Conservation (phyloP, 2,888 invertebrate genomes). For the Latrodectus elegans region DNA sequence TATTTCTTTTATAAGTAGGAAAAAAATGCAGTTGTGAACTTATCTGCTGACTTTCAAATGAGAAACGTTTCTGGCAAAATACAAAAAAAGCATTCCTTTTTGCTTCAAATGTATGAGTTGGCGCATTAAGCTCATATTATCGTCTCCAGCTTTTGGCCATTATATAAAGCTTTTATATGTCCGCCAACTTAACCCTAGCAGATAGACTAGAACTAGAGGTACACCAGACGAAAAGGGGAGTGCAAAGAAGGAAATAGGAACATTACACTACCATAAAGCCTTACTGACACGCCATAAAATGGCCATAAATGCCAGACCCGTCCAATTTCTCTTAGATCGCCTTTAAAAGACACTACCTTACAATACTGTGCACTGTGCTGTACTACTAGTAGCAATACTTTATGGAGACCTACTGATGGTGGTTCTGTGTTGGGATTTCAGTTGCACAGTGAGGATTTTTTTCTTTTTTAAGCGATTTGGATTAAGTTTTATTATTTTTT, state of each 20-base stretch:
- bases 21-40: constrained; percentile 28
- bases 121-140: constrained; percentile 66
- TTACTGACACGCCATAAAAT: constrained; percentile 68
- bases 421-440: constrained; percentile 14
- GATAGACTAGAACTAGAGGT: constrained; percentile 46
- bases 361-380: constrained; percentile 46
- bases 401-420: constrained; percentile 23
- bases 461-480: constrained; percentile 5
- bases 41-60: constrained; percentile 67
- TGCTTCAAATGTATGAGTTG: constrained; percentile 51
- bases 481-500: constrained; percentile 39
- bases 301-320: constrained; percentile 67
- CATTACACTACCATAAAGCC: constrained; percentile 69
- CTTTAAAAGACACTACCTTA: constrained; percentile 53
- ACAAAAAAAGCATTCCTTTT: constrained; percentile 27
- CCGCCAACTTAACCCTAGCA: constrained; percentile 60
- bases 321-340: constrained; percentile 65
- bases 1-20: constrained; percentile 20
- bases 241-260: constrained; percentile 50
- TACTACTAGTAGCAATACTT: constrained; percentile 54
- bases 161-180: constrained; percentile 69
- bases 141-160: constrained; percentile 69
- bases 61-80: constrained; percentile 42
- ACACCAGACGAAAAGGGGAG: constrained; percentile 12
- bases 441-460: constrained; percentile 21